These are phyloP conservation scores for Periophthalmodon schlosseri DNA, from an alignment of 2,113 vertebrate genomes.

Conservation along the genomic window DNA sequence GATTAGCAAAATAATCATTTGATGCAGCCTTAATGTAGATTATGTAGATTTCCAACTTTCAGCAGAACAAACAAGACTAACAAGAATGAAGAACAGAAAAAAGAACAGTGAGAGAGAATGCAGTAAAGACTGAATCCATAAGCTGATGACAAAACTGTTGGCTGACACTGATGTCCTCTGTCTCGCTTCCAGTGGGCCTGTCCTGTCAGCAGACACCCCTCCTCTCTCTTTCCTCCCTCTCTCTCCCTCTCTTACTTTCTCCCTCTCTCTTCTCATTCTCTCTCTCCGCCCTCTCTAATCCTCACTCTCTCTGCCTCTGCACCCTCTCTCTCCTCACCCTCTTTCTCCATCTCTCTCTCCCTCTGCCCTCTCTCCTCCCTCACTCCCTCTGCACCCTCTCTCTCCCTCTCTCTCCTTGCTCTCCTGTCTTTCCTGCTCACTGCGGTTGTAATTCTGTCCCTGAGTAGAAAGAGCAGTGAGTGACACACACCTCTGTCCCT, in stretches of 20 bases:
- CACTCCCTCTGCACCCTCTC: not conserved
- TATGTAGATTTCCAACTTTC: not conserved
- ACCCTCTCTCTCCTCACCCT: not conserved
- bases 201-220: constrained; percentile 57
- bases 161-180: constrained; percentile 62
- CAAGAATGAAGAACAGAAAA: constrained; percentile 36
- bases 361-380: not conserved
- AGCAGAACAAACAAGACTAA: not conserved
- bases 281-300: too few species aligned
- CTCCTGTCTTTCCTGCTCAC: constrained; percentile 2
- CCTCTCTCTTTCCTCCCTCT: constrained; percentile 13
- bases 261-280: not conserved
- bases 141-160: constrained; percentile 23
- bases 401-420: not conserved
- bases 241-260: constrained; percentile 8
- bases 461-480: constrained; percentile 27
- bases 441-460: constrained; percentile 30
- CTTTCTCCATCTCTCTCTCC: constrained; percentile 5
- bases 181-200: constrained; percentile 43
- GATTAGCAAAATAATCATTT: too few species aligned
- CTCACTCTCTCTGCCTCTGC: too few species aligned
- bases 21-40: not conserved
- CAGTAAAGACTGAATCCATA: not conserved
- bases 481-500: constrained; percentile 8
- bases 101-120: constrained; percentile 26